Evolutionary conservation across 2,113 vertebrate genomes (phyloP).

Genomic region (Erinaceus europaeus): DNA sequence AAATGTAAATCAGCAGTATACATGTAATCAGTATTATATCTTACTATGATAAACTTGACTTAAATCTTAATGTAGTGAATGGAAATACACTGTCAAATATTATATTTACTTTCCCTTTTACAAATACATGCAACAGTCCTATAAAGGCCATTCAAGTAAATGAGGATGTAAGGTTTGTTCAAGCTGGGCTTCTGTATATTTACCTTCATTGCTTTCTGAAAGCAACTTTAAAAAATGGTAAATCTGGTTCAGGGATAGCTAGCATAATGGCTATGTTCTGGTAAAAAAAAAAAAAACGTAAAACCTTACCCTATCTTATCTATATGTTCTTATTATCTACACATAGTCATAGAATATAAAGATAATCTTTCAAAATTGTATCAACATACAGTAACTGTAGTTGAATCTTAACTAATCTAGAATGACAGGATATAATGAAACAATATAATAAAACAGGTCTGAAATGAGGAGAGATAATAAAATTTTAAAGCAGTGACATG

Average conservation of each 20-base stretch:
- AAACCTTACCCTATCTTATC: background rate
- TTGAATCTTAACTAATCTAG: constrained; percentile 30
- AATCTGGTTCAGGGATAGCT: too few species aligned
- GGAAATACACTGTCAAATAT: background rate
- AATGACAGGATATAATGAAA: constrained; percentile 4
- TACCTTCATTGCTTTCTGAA: background rate
- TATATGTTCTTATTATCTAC: background rate
- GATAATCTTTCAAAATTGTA: background rate
- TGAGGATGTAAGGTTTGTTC: background rate
- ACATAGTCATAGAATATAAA: constrained; percentile 13
- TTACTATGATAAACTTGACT: background rate
- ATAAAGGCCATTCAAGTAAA: background rate
- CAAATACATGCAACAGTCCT: background rate
- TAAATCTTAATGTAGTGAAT: background rate
- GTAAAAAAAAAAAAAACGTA: too few species aligned
- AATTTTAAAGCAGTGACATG: background rate
- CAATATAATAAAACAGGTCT: constrained; percentile 22
- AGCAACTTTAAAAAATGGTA: background rate
- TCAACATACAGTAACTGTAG: background rate
- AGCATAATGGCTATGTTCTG: too few species aligned
- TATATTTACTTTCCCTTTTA: constrained; percentile 20
- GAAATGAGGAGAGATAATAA: constrained; percentile 21
- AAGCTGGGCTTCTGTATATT: background rate
- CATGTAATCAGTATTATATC: constrained; percentile 12
- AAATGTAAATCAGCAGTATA: background rate